phyloP scores from a whole-genome alignment of 2,888 invertebrate species.

The Drosophila borborema region DNA sequence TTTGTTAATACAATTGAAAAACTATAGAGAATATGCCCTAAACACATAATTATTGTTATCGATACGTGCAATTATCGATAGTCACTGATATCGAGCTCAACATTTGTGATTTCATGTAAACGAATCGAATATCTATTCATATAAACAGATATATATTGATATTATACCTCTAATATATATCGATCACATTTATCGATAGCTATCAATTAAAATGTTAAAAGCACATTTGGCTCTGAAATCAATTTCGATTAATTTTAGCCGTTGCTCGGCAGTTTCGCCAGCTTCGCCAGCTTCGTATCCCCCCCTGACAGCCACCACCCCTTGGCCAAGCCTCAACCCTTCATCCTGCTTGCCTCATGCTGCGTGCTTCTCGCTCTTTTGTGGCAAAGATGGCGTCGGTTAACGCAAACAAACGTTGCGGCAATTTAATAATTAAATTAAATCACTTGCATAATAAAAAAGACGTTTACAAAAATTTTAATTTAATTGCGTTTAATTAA shows the following conservation, averaged over 20 bases:
- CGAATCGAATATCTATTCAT: too few relatives aligned
- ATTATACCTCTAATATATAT: slow-evolving; percentile 8
- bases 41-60: not conserved
- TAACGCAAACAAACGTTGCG: slow-evolving; percentile 67
- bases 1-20: not conserved
- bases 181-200: slow-evolving; percentile 4
- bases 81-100: not conserved
- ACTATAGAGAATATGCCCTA: not conserved
- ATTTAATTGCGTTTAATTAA: slow-evolving; percentile 85
- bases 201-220: not conserved
- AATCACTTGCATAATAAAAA: slow-evolving; percentile 82
- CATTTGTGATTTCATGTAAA: not conserved
- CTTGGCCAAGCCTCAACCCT: not conserved
- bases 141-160: too few relatives aligned
- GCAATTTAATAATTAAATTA: slow-evolving; percentile 80
- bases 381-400: slow-evolving; percentile 23
- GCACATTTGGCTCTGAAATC: not conserved
- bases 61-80: not conserved
- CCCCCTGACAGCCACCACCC: not conserved
- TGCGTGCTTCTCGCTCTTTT: slow-evolving; percentile 5
- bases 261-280: not conserved
- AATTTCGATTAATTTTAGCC: not conserved
- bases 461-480: slow-evolving; percentile 77
- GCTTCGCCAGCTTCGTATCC: not conserved
- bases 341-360: not conserved